Evolutionary conservation across 1,140 invertebrate species (phyloP), one percentile per base, ranked within the genome.

Genomic region (Hycleus cichorii): DNA sequence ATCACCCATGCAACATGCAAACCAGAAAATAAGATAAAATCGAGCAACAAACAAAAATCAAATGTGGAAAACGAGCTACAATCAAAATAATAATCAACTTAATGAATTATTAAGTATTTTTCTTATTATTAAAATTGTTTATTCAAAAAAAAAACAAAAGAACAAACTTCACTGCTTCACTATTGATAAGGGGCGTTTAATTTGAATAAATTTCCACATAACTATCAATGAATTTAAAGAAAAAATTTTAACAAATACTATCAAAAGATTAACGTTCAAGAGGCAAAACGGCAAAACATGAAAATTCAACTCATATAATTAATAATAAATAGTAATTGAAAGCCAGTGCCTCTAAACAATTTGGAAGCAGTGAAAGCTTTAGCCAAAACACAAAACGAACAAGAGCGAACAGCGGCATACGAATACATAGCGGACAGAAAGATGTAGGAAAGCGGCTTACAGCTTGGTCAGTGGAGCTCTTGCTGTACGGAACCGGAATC

Each of bases 401-500:
- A 70, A 71, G 68, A 69, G 68, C 68, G 62, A 67, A 62, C 62
- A 69, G 65, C 67, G 63, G 63, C 68, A 69, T 65, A 70, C 68
- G 63, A 70, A 65, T 66, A 74, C 65, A 68, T 68, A 72, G 71
- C 72, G 69, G 70, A 74, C 66, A 76, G 72, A 75, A 72, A 77
- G 73, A 73, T 74, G 70, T 72, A 76, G 75, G 74, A 78, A 77
- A 79, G 76, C 76, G 75, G 87, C 93, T 95, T 95, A 96, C 93
- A 93, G 92, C 92, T 93, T 95, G 92, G 85, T 96, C 93, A 85
- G 93, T 95, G 81, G 92, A 93, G 83, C 90, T 95, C 91, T 96
- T 96, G 92, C 93, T 95, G 90, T 96, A 95, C 81, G 92, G 93
- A 81, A 95, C 92, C 81, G 93, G 93, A 83, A 96, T 95, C 88